Base-by-base conservation (phyloP, 2,888 invertebrate species). In the Melikaiella ostensackeni region DNA sequence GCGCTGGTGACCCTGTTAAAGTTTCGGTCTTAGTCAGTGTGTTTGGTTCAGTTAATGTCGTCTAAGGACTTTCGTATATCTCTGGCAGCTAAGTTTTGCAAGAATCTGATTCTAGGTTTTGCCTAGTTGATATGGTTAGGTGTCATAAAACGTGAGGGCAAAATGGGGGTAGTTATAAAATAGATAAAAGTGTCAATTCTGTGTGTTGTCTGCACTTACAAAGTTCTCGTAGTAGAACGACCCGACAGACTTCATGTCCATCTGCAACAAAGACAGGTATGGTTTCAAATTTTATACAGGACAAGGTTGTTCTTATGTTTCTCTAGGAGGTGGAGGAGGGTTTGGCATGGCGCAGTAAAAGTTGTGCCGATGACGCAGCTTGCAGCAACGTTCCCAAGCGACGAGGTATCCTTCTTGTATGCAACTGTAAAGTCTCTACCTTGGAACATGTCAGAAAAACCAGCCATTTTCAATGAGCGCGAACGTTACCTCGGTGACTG, bases 161-260 rank as follows among this genome's bases (percentile, higher is more conserved):
- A 6, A 42, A 42, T 13, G 24, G 42, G 27, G 42, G 2, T 8
- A 27, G 6, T 55, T 55, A 55, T 55, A 59, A 21, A 7, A 38
- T 38, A 46, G 5, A 66, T 8, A 38, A 42, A 19, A 66, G 21
- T 66, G 42, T 66, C 66, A 66, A 79, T 77, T 77, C 63, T 80
- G 77, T 81, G 77, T 80, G 82, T 85, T 85, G 84, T 87, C 89
- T 88, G 93, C 95, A 97, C 97, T 97, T 96, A 97, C 97, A 95
- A 97, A 97, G 94, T 97, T 97, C 94, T 97, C 97, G 94, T 97
- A 97, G 95, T 97, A 97, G 96, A 97, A 96, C 93, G 97, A 97
- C 93, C 97, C 97, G 94, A 97, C 96, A 94, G 96, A 96, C 95
- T 97, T 97, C 96, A 97, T 96, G 94, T 97, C 97, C 97, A 97